Conservation (phyloP, 2,888 invertebrate genomes). For the Stenotaenia linearis region DNA sequence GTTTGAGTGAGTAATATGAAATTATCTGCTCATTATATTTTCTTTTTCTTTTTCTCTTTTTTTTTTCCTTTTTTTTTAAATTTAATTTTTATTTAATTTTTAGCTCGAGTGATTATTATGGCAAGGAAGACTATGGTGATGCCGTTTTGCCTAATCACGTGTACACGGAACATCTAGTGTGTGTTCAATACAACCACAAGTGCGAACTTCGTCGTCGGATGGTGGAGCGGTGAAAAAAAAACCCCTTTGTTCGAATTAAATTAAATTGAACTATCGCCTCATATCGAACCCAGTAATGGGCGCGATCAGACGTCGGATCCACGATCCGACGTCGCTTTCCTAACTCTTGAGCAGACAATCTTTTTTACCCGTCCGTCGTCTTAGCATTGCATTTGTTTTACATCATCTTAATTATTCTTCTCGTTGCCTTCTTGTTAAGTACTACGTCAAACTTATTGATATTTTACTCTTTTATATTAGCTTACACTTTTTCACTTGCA, state of each 20-base stretch:
- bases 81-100: neutral
- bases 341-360: constrained; percentile 20
- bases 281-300: neutral
- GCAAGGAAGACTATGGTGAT: constrained; percentile 30
- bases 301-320: neutral
- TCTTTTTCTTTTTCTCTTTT: neutral
- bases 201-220: constrained; percentile 32
- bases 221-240: constrained; percentile 33
- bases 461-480: neutral
- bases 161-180: constrained; percentile 31
- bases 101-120: constrained; percentile 31
- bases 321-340: neutral
- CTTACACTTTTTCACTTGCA: neutral
- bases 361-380: constrained; percentile 13
- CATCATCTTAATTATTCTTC: constrained; percentile 8
- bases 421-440: neutral
- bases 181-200: constrained; percentile 34
- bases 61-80: neutral
- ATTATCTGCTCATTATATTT: constrained; percentile 17
- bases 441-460: neutral
- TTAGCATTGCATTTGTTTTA: neutral
- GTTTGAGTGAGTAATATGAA: constrained; percentile 68
- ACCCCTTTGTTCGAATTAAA: neutral
- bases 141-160: constrained; percentile 28
- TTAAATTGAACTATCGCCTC: neutral